Evolutionary conservation across 1,140 invertebrate species (phyloP).

Genomic region (Camponotus pennsylvanicus): DNA sequence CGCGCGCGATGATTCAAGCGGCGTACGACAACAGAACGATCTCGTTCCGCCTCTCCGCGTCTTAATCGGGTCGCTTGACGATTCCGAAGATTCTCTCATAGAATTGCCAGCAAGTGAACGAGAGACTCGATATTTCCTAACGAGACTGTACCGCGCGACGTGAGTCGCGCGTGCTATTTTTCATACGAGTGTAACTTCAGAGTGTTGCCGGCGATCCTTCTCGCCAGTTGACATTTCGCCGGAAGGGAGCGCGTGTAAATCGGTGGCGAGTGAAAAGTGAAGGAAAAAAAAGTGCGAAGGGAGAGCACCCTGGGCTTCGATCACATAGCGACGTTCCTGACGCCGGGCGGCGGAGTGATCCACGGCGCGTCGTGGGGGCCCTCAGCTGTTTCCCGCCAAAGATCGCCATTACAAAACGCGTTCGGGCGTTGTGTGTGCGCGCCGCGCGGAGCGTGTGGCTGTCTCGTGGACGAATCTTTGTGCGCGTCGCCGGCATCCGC

Average conservation of each 20-base stretch:
- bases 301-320: background rate
- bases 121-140: background rate
- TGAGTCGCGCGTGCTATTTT: background rate
- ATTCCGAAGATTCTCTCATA: background rate
- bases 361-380: conserved; percentile 80
- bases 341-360: conserved; percentile 85
- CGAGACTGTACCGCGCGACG: background rate
- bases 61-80: background rate
- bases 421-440: conserved; percentile 81
- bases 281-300: conserved; percentile 46
- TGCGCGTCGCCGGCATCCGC: conserved; percentile 63
- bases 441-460: conserved; percentile 75
- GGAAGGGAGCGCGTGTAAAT: background rate
- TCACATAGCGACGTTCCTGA: conserved; percentile 72
- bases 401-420: conserved; percentile 87
- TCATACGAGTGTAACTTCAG: background rate
- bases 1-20: conserved; percentile 29
- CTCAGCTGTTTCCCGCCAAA: conserved; percentile 91
- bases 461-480: conserved; percentile 74
- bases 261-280: conserved; percentile 3
- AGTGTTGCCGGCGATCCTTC: no score
- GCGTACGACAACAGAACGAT: background rate
- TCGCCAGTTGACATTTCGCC: background rate
- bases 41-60: background rate
- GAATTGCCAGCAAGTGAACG: background rate